phyloP scores from a whole-genome alignment of 2,797 vertebrate species.

The Sebastes itinus region DNA sequence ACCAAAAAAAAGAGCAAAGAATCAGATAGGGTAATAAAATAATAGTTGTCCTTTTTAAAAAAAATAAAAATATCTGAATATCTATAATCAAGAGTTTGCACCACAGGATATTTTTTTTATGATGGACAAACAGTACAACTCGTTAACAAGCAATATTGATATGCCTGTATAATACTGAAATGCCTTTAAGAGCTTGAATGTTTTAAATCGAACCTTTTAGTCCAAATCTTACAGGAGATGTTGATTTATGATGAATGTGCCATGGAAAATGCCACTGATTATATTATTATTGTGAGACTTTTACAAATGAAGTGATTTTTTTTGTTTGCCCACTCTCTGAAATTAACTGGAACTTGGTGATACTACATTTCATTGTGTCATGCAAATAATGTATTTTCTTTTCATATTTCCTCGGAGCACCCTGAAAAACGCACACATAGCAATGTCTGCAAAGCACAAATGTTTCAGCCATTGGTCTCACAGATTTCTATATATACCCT shows the following conservation, averaged over 20 bases:
- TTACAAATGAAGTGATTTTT: not conserved
- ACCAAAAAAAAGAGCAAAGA: not conserved
- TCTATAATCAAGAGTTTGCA: not conserved
- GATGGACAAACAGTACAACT: not conserved
- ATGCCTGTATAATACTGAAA: not conserved
- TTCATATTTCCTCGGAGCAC: not conserved
- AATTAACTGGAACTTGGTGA: not conserved
- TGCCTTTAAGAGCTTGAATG: not conserved
- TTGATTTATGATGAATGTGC: not conserved
- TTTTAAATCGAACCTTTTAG: not conserved
- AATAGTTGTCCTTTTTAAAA: not conserved
- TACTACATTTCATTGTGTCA: not conserved
- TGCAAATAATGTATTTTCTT: not conserved
- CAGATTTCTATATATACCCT: not conserved
- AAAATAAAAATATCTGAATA: not conserved
- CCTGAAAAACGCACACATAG: conserved; percentile 2
- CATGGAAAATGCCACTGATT: not conserved
- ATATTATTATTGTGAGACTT: not conserved
- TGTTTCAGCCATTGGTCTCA: not conserved
- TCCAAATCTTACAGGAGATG: not conserved
- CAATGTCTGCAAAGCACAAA: conserved; percentile 56
- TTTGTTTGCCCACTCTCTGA: not conserved
- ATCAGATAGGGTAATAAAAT: not conserved
- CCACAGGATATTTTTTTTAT: not conserved
- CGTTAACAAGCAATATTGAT: conserved; percentile 11